Evolutionary conservation across 2,113 vertebrate genomes (phyloP), one percentile per base, ranked within the genome.

Genomic region (Dasyornis broadbenti): DNA sequence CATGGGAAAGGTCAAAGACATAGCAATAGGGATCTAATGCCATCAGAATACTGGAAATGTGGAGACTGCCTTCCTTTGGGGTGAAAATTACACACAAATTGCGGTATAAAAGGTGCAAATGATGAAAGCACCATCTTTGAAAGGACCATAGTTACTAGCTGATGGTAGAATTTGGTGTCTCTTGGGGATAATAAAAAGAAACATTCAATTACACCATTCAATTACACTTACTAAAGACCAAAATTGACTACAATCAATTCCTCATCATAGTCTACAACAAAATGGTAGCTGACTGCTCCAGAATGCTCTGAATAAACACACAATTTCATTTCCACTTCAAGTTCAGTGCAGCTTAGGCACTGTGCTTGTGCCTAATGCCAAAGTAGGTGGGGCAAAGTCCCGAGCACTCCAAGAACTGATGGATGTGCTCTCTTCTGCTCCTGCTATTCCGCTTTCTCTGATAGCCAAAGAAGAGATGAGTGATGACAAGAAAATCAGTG

Each of bases 31-130:
- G n/a, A 70, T 78, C 11, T 64, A 19, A 0, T 64, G 65, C 7
- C 30, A 45, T 61, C 45, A 82, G 63, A 76, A 76, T 72, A 42
- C 20, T 76, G 40, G 28, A 92, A 65, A 52, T 56, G 42, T 0
- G 9, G 30, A 47, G 10, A 54, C 1, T 52, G 18, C 3, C 26
- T 89, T 91, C 40, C 10, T 65, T 64, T 0, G 0, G 13, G 3
- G 7, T 64, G 52, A 76, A 85, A 81, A 87, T 19, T 30, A 4
- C 8, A 21, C 31, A 39, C 6, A 35, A n/a, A 30, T 76, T 66
- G 15, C 2, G 75, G 11, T 4, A 49, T 33, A 23, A 44, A 82
- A 63, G 26, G 18, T 84, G 70, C 53, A 87, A 85, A 82, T 60
- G 0, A 30, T 45, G 9, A 33, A 79, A 71, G 5, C 5, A 33